Evolutionary conservation across 92 coral and sea anemone genomes (phyloP).

Genomic region (Phenganax stokvisi): DNA sequence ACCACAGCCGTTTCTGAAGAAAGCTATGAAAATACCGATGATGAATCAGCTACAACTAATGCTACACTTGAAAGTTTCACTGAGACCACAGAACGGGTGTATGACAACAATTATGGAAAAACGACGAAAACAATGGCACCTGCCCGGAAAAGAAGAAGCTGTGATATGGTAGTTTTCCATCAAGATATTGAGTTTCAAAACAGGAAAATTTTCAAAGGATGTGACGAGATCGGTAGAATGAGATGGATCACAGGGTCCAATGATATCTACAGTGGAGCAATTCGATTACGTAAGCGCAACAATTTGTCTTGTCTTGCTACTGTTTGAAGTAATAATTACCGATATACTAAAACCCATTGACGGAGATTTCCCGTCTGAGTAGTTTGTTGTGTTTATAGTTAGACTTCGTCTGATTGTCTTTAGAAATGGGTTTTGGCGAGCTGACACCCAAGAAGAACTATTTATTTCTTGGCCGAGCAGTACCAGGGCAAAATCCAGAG

Average conservation of each 20-base stretch:
- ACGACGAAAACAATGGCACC: not conserved
- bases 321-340: too few species aligned
- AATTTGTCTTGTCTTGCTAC: not conserved
- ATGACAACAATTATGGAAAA: not conserved
- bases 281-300: constrained; percentile 8
- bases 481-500: not conserved
- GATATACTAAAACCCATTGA: too few species aligned
- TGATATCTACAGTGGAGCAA: not conserved
- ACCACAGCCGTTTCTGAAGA: too few species aligned
- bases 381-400: too few species aligned
- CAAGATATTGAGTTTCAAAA: not conserved
- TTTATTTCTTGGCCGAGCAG: constrained; percentile 13
- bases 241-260: not conserved
- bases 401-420: not conserved
- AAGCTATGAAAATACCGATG: too few species aligned
- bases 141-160: not conserved
- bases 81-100: not conserved
- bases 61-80: not conserved
- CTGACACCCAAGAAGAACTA: not conserved
- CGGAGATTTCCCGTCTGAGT: too few species aligned
- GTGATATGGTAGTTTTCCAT: not conserved
- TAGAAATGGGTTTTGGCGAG: not conserved
- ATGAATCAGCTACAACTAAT: not conserved
- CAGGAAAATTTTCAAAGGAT: constrained; percentile 17
- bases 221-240: constrained; percentile 4